phyloP scores from a whole-genome alignment of 2,888 invertebrate genomes.

The Drosophila paracracens region DNA sequence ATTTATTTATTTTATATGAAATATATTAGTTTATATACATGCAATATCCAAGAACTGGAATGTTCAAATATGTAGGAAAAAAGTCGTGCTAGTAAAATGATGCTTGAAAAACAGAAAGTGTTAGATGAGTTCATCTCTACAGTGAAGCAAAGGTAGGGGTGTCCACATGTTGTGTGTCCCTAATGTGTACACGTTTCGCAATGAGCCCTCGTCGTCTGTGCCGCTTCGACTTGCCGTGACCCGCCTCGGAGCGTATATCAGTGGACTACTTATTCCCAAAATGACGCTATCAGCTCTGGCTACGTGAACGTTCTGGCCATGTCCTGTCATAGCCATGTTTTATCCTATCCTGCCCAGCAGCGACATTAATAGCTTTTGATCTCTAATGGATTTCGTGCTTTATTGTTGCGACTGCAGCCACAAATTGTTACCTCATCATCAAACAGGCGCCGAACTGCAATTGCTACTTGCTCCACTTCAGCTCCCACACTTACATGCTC shows the following conservation, averaged over 20 bases:
- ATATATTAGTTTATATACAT: neutral
- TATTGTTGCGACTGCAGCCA: conserved; percentile 45
- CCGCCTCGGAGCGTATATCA: conserved; percentile 31
- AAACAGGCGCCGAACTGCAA: conserved; percentile 27
- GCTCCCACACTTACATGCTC: neutral
- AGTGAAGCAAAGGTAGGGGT: neutral
- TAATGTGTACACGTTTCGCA: conserved; percentile 60
- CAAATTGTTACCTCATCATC: conserved; percentile 33
- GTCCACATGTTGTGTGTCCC: conserved; percentile 44
- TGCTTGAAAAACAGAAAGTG: neutral
- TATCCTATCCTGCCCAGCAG: conserved; percentile 7
- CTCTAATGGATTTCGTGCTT: conserved; percentile 70
- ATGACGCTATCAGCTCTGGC: conserved; percentile 54
- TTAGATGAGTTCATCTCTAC: conserved; percentile 4
- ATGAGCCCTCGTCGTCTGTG: neutral
- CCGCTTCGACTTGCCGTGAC: neutral
- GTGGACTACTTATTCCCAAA: conserved; percentile 56
- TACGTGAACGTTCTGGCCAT: conserved; percentile 42
- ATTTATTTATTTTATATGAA: neutral
- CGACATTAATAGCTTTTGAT: conserved; percentile 64
- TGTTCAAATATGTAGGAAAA: neutral
- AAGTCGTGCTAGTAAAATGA: neutral
- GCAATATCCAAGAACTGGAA: neutral
- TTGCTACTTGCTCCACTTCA: conserved; percentile 13
- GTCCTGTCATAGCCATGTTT: conserved; percentile 9